phyloP scores from a whole-genome alignment of 2,888 invertebrate species.

The Yponomeuta sedellus region DNA sequence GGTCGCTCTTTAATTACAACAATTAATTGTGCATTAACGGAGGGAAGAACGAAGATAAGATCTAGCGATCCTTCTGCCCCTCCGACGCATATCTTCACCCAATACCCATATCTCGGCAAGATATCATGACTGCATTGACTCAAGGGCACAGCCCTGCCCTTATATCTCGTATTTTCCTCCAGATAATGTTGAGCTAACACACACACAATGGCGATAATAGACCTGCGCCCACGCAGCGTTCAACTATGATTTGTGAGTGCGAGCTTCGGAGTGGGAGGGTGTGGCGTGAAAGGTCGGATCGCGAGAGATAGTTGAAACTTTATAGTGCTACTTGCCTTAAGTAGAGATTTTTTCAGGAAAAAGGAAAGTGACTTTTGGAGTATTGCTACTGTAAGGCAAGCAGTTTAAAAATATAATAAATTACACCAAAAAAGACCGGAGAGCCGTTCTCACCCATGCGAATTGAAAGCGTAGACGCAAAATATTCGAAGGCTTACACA shows the following conservation, averaged over 20 bases:
- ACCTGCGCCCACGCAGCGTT: constrained; percentile 33
- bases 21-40: too few species aligned
- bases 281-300: not conserved
- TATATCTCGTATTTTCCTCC: constrained; percentile 12
- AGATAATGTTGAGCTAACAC: constrained; percentile 32
- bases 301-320: not conserved
- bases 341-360: too few species aligned
- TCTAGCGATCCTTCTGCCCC: not conserved
- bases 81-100: not conserved
- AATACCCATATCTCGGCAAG: not conserved
- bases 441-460: too few species aligned
- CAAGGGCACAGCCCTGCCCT: constrained; percentile 9
- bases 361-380: too few species aligned
- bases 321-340: too few species aligned
- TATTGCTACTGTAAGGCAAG: too few species aligned
- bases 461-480: too few species aligned
- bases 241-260: constrained; percentile 17
- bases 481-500: too few species aligned
- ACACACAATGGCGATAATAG: constrained; percentile 32
- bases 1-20: too few species aligned
- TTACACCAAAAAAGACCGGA: too few species aligned
- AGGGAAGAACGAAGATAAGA: too few species aligned
- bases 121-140: constrained; percentile 4
- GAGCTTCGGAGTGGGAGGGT: not conserved
- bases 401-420: too few species aligned